Base-by-base conservation (phyloP, 2,797 vertebrate species). In the Luscinia luscinia region DNA sequence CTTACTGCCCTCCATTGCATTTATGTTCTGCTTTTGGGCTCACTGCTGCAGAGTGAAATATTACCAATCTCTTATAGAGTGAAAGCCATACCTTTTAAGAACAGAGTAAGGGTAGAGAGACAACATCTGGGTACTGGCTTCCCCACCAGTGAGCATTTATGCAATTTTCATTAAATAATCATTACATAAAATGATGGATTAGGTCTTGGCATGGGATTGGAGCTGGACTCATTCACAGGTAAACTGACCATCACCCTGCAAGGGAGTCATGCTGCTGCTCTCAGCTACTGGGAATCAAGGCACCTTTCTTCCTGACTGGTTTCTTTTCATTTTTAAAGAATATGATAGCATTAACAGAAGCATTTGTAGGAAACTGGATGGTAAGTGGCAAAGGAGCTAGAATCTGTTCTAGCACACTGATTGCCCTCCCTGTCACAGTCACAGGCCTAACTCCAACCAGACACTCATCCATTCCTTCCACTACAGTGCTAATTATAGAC, bases 401-500 rank as follows among this genome's bases (percentile, higher is more conserved):
- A 55, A 49, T 79, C 17, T 46, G 6, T 74, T 84, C 27, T 49
- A 87, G 43, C 45, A 54, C 59, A 94, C 34, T 6, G 22, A 36
- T 41, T 51, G n/a, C 67, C 77, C 64, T 70, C 34, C 17, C 48
- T 58, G 32, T 43, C 7, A 2, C n/a, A 43, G 57, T 27, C 27
- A 11, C 22, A 57, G 58, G 43, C 41, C 27, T 57, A 45, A 77
- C 30, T 92, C 49, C 70, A 82, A 38, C 48, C 81, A 91, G 73
- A 58, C 62, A 36, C 63, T 79, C 51, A 91, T 67, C 32, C 52
- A 36, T 61, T 70, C 67, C 74, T 84, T 75, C 87, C 78, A 52
- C 43, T 76, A 70, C 34, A 46, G 46, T 48, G 17, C 74, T 90
- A 93, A 92, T 90, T 91, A 92, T 49, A 77, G 81, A 79, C 46